phyloP scores from a whole-genome alignment of 2,113 vertebrate species.

The Centropristis striata region DNA sequence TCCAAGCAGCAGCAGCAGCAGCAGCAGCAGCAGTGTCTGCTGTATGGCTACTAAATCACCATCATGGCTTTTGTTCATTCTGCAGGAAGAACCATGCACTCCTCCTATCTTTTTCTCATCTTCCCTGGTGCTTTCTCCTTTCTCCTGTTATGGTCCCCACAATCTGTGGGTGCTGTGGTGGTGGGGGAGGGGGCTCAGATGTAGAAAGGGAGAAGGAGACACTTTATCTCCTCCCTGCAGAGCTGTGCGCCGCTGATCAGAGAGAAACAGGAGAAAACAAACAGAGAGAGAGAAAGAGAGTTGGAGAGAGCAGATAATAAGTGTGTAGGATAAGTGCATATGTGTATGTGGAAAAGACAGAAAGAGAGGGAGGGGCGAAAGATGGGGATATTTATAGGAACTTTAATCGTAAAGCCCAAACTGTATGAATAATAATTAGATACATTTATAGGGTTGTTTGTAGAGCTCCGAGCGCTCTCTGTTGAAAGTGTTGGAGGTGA shows the following conservation, averaged over 20 bases:
- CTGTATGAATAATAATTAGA: conserved; percentile 64
- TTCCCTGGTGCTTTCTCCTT: conserved; percentile 21
- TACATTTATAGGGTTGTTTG: conserved; percentile 52
- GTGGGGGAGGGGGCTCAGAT: conserved; percentile 11
- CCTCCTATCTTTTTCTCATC: conserved; percentile 43
- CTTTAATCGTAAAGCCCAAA: conserved; percentile 37
- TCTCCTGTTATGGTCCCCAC: conserved; percentile 24
- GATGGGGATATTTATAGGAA: conserved; percentile 47
- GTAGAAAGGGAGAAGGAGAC: conserved; percentile 13
- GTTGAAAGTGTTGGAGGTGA: conserved; percentile 30
- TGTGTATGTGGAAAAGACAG: conserved; percentile 19
- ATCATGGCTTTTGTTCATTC: conserved; percentile 43
- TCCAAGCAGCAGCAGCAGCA: conserved; percentile 44
- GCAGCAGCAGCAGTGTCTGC: conserved; percentile 15
- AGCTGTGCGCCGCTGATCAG: conserved; percentile 54
- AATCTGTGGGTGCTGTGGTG: conserved; percentile 30
- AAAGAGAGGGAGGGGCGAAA: background rate
- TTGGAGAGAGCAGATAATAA: conserved; percentile 27
- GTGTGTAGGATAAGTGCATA: conserved; percentile 31
- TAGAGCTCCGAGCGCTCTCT: conserved; percentile 26
- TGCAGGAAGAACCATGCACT: conserved; percentile 31
- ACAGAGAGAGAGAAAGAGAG: conserved; percentile 27
- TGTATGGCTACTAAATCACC: conserved; percentile 63
- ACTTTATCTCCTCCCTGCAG: conserved; percentile 68
- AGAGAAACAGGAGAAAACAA: conserved; percentile 41